These are phyloP conservation scores for Periphyllus acericola DNA, from an alignment of 2,888 invertebrate species.

Conservation along the genomic window DNA sequence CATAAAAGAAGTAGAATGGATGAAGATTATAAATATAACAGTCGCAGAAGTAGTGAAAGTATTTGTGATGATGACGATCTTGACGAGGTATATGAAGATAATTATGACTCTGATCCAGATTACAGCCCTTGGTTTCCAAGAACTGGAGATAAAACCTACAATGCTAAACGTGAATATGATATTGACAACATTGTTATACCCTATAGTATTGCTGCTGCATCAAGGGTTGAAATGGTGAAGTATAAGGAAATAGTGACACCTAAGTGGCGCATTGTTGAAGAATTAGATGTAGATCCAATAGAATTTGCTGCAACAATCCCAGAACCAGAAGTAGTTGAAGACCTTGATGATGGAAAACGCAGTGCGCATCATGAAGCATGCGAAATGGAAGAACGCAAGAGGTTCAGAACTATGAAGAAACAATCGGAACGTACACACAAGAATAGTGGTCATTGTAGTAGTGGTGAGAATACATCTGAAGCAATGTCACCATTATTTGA, in stretches of 20 bases:
- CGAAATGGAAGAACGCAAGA: conserved; percentile 63
- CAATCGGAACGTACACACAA: conserved; percentile 61
- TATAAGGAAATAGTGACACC: conserved; percentile 63
- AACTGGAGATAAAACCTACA: conserved; percentile 56
- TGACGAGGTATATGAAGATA: conserved; percentile 55
- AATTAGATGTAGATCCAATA: conserved; percentile 45
- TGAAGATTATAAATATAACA: conserved; percentile 61
- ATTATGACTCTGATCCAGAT: conserved; percentile 61
- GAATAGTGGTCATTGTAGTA: conserved; percentile 63
- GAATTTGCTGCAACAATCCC: conserved; percentile 35
- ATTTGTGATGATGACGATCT: conserved; percentile 59
- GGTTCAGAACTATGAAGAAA: conserved; percentile 62
- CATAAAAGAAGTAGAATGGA: conserved; percentile 55
- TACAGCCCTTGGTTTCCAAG: conserved; percentile 59
- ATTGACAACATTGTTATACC: conserved; percentile 63
- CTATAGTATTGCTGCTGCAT: conserved; percentile 62
- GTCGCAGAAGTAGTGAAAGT: conserved; percentile 60
- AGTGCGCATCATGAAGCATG: conserved; percentile 62
- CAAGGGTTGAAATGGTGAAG: conserved; percentile 62
- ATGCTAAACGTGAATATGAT: conserved; percentile 62
- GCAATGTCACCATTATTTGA: conserved; percentile 62
- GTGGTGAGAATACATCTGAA: conserved; percentile 63
- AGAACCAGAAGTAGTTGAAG: conserved; percentile 62
- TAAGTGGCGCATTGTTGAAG: conserved; percentile 62
- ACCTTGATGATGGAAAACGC: conserved; percentile 62